Base-by-base conservation (phyloP, 2,888 invertebrate genomes). In the Chelonus formosanus region DNA sequence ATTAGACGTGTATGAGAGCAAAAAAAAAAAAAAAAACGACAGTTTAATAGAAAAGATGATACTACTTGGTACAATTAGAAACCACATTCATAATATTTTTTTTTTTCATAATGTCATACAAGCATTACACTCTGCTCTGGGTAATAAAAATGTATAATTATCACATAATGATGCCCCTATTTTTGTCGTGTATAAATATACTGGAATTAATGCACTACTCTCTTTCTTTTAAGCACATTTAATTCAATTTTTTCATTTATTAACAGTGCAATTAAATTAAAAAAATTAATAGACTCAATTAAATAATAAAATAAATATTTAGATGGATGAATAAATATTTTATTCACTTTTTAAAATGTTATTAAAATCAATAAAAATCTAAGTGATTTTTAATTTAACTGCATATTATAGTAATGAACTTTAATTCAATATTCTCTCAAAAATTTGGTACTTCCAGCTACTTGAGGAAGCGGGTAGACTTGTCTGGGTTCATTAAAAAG, bases 61-160 rank as follows among this genome's bases (percentile, higher is more conserved):
- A 80, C 80, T 80, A 79, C 77, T 57, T 72, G 76, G 70, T 76
- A 78, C 75, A 76, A 78, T 45, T 75, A 78, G 77, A 76, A 78
- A 78, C 78, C 59, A 61, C 35, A 57, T 31, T 36, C 45, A 43
- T 54, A 10, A 44, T 40, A 44, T 63, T 47, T 59, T 20, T 59
- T 34, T 45, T 57, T 61, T 44, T 61, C 40, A 32, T 56, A n/a
- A 40, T 62, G 52, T 71, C 71, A 69, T 67, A 69, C 67, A 61
- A 71, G 59, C 65, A 48, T 63, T 54, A 55, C 57, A 56, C 65
- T 56, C 47, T 63, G 57, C 59, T 67, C 63, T 66, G 70, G 66
- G 80, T 82, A 82, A 80, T 81, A 45, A 43, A 80, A 82, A 80
- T 80, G 82, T 81, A 80, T 80, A 80, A 82, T 82, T 82, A 81